A percentile compares a stretch with the other conserved stretches of the same genome.
These are phyloP conservation scores for Rhaphigaster nebulosa DNA, from an alignment of 2,888 invertebrate genomes.

Conservation along the genomic window DNA sequence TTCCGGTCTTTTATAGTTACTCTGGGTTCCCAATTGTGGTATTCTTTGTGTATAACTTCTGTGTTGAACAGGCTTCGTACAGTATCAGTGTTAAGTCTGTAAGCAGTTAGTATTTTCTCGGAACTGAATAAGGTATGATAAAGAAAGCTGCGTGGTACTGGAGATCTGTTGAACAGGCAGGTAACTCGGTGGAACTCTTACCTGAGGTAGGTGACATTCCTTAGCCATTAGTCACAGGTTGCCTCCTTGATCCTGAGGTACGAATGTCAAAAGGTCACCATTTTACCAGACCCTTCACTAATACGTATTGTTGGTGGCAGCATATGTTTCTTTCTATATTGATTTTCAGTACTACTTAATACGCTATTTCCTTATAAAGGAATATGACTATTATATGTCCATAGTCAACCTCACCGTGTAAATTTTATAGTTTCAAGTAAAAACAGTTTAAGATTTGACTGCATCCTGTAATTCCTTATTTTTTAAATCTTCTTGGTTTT, in stretches of 20 bases:
- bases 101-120: not conserved
- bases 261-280: slow-evolving; percentile 27
- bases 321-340: not conserved
- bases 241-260: not conserved
- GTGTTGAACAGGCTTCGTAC: too few species aligned
- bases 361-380: not conserved
- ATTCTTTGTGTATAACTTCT: too few species aligned
- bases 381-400: too few species aligned
- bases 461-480: too few species aligned
- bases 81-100: too few species aligned
- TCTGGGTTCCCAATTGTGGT: too few species aligned
- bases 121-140: not conserved
- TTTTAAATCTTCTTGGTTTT: too few species aligned
- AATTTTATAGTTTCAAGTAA: too few species aligned
- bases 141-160: not conserved
- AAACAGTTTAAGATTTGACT: too few species aligned
- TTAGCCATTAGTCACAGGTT: not conserved
- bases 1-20: too few species aligned
- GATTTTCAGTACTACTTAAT: not conserved
- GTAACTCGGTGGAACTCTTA: not conserved
- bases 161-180: not conserved
- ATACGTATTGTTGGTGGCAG: not conserved
- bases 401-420: too few species aligned
- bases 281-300: not conserved
- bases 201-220: slow-evolving; percentile 24